Conservation (phyloP, 92 coral and sea anemone species). For the Epizoanthus fatuus region DNA sequence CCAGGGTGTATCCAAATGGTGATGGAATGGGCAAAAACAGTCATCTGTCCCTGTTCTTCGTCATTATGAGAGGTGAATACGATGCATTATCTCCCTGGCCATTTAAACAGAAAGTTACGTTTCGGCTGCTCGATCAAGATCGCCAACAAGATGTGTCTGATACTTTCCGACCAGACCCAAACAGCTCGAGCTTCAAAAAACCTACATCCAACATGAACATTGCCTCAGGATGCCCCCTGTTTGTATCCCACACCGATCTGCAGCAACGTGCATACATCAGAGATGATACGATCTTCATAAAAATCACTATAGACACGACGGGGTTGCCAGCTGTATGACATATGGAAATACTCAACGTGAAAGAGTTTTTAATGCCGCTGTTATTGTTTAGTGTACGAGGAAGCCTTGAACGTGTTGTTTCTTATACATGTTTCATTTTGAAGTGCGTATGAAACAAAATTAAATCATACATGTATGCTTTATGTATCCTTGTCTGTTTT, state of each 20-base stretch:
- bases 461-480: too few species aligned
- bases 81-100: constrained; percentile 96
- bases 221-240: constrained; percentile 89
- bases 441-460: too few species aligned
- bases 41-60: constrained; percentile 91
- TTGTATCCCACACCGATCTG: constrained; percentile 70
- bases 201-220: constrained; percentile 93
- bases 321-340: constrained; percentile 39
- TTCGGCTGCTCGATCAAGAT: constrained; percentile 86
- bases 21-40: constrained; percentile 89
- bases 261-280: constrained; percentile 68
- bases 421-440: too few species aligned
- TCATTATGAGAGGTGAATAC: constrained; percentile 91
- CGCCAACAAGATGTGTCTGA: constrained; percentile 75
- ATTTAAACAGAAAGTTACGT: constrained; percentile 88
- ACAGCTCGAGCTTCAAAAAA: constrained; percentile 88
- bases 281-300: constrained; percentile 79
- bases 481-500: too few species aligned
- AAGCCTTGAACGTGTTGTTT: too few species aligned
- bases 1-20: constrained; percentile 86
- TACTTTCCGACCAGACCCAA: constrained; percentile 90
- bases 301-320: constrained; percentile 70
- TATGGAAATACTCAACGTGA: too few species aligned
- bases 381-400: too few species aligned
- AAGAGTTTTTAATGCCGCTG: too few species aligned